A percentile compares a stretch with the other conserved stretches of the same genome.
Conservation (phyloP, 2,113 vertebrate species). For the Oreotrochilus melanogaster region DNA sequence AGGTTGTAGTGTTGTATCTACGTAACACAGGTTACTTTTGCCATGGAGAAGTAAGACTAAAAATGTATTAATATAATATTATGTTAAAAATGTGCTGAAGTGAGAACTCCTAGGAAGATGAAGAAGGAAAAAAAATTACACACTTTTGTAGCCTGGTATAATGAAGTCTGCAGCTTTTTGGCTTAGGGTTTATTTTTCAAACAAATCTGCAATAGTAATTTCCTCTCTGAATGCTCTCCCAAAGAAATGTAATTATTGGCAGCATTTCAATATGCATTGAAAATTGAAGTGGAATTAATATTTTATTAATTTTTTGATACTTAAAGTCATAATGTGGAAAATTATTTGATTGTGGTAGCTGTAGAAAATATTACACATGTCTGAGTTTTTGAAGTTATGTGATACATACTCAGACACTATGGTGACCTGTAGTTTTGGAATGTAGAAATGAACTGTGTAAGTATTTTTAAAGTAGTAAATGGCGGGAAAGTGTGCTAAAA, state of each 20-base stretch:
- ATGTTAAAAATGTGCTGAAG: not conserved
- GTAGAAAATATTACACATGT: not conserved
- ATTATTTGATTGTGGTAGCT: not conserved
- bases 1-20: not conserved
- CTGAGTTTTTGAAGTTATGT: not conserved
- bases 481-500: not conserved
- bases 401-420: not conserved
- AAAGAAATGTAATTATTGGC: conserved; percentile 12
- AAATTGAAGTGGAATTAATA: conserved; percentile 29
- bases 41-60: not conserved
- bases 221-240: not conserved
- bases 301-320: conserved; percentile 29
- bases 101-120: not conserved
- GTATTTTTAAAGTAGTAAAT: not conserved
- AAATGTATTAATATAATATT: not conserved
- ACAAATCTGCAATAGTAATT: conserved; percentile 44
- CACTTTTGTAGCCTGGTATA: not conserved
- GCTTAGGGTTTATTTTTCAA: conserved; percentile 24
- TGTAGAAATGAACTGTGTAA: not conserved
- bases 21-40: not conserved
- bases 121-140: not conserved
- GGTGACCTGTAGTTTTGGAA: not conserved
- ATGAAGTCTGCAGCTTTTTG: conserved; percentile 38
- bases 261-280: conserved; percentile 1
- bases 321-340: conserved; percentile 15